phyloP scores from a whole-genome alignment of 2,797 vertebrate genomes.

The Betta splendens region DNA sequence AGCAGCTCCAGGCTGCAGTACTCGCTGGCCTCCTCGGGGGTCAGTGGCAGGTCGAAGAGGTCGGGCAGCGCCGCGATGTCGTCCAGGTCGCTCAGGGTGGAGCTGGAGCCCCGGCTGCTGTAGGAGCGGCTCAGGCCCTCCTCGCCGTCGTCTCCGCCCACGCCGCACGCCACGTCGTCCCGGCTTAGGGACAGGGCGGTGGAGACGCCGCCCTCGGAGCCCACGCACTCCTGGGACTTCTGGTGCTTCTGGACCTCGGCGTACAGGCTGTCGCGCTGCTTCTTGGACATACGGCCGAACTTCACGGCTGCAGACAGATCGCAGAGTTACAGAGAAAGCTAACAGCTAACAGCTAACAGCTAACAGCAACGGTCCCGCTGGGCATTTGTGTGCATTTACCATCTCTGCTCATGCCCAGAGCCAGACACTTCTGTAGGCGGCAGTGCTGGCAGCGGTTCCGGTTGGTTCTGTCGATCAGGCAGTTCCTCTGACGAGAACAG shows the following conservation, averaged over 20 bases:
- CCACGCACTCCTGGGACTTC: slow-evolving; percentile 85
- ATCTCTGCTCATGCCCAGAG: slow-evolving; percentile 92
- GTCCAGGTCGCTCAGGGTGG: slow-evolving; percentile 88
- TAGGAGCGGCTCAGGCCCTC: slow-evolving; percentile 81
- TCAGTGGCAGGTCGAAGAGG: slow-evolving; percentile 90
- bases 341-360: too few species aligned
- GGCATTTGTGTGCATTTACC: slow-evolving; percentile 76
- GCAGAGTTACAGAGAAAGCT: background rate
- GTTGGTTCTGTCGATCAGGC: slow-evolving; percentile 92
- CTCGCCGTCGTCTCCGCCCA: slow-evolving; percentile 63
- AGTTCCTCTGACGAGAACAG: slow-evolving; percentile 92
- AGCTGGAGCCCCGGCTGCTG: slow-evolving; percentile 86
- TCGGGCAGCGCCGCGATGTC: slow-evolving; percentile 88
- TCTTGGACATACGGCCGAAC: slow-evolving; percentile 96
- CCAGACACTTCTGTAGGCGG: slow-evolving; percentile 92
- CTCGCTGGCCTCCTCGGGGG: slow-evolving; percentile 85
- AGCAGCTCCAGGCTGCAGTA: slow-evolving; percentile 90
- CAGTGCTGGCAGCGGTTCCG: slow-evolving; percentile 95
- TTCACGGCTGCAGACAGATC: slow-evolving; percentile 85
- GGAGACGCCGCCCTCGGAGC: slow-evolving; percentile 40
- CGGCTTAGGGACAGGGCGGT: slow-evolving; percentile 62
- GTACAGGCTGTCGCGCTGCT: slow-evolving; percentile 93
- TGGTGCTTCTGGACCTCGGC: slow-evolving; percentile 94
- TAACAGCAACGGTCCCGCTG: too few species aligned
- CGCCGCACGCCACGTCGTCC: slow-evolving; percentile 66